These are phyloP conservation scores for Podotricha telesiphe DNA, from an alignment of 2,888 invertebrate genomes.

Conservation along the genomic window DNA sequence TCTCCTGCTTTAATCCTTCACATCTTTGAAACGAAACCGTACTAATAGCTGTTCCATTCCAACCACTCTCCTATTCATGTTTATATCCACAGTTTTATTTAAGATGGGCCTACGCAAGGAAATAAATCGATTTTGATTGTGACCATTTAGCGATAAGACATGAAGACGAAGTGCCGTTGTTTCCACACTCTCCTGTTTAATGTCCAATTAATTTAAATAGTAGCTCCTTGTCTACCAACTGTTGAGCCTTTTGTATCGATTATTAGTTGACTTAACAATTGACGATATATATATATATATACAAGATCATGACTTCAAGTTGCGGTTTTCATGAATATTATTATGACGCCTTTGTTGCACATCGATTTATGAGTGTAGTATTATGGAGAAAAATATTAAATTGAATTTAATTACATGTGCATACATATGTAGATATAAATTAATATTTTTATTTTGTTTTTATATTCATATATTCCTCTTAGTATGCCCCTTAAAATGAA, in stretches of 20 bases:
- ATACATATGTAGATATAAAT: too few species aligned
- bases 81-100: constrained; percentile 3
- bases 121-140: constrained; percentile 30
- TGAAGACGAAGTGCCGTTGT: constrained; percentile 16
- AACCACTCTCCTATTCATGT: constrained; percentile 5
- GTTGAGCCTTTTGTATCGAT: constrained; percentile 36
- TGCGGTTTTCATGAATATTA: not conserved
- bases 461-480: constrained; percentile 22
- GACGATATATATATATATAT: not conserved
- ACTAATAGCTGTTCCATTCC: constrained; percentile 2
- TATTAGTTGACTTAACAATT: not conserved
- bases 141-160: constrained; percentile 24
- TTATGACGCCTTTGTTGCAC: not conserved
- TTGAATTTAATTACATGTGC: too few species aligned
- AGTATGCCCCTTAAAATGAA: constrained; percentile 27
- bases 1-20: constrained; percentile 53
- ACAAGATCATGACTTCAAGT: not conserved
- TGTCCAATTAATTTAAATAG: constrained; percentile 82
- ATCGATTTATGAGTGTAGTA: not conserved
- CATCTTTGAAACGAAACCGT: constrained; percentile 42
- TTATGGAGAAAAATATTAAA: too few species aligned
- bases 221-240: constrained; percentile 75
- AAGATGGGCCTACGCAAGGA: not conserved
- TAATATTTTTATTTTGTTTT: too few species aligned
- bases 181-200: constrained; percentile 58